A percentile compares a stretch with the other conserved stretches of the same genome.
phyloP scores from a whole-genome alignment of 2,888 invertebrate genomes.

The Reticulitermes lucifugus region DNA sequence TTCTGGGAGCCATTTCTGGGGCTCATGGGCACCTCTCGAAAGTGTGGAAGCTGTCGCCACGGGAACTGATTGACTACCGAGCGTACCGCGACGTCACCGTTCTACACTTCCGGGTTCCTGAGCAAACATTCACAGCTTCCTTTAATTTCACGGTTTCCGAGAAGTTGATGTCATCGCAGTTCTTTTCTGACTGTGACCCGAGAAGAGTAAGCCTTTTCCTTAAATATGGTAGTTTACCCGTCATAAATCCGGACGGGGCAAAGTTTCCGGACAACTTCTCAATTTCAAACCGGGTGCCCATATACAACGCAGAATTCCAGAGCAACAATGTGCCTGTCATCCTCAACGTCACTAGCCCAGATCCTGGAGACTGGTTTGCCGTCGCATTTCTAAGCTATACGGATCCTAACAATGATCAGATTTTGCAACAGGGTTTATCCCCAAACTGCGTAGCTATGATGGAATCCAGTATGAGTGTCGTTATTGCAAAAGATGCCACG shows the following conservation, averaged over 20 bases:
- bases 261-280: constrained; percentile 75
- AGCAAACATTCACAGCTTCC: constrained; percentile 64
- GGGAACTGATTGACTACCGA: constrained; percentile 61
- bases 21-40: not conserved
- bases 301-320: constrained; percentile 56
- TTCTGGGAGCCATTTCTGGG: not conserved
- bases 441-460: constrained; percentile 49
- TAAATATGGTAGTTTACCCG: constrained; percentile 85
- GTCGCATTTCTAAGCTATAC: constrained; percentile 82
- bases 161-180: constrained; percentile 43
- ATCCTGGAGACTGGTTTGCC: constrained; percentile 83
- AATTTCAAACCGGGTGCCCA: constrained; percentile 53
- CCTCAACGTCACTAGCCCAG: constrained; percentile 57
- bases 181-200: constrained; percentile 55
- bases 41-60: constrained; percentile 46
- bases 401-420: constrained; percentile 77
- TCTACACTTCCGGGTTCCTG: constrained; percentile 69
- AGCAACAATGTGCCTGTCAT: constrained; percentile 57
- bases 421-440: constrained; percentile 77
- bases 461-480: constrained; percentile 45
- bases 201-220: constrained; percentile 64
- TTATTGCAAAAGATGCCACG: constrained; percentile 14
- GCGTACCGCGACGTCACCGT: constrained; percentile 72
- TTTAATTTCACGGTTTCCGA: constrained; percentile 62
- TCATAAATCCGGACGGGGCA: constrained; percentile 85